Evolutionary conservation across 2,888 invertebrate species (phyloP).

Genomic region (Dicycla oo): DNA sequence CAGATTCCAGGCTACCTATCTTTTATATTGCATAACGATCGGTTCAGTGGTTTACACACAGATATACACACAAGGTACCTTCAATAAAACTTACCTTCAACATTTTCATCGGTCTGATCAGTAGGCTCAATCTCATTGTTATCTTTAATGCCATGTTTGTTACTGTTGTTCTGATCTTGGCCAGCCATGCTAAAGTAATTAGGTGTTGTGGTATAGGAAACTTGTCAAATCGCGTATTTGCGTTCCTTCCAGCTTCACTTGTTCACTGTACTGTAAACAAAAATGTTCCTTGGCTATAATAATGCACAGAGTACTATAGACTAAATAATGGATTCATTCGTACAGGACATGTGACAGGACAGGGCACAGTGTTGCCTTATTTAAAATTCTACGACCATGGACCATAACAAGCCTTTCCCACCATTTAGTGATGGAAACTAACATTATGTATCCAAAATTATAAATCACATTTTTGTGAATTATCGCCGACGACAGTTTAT

Average conservation of each 20-base stretch:
- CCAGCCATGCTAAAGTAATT: conserved; percentile 62
- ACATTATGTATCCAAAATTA: too few relatives aligned
- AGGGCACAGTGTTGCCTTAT: neutral
- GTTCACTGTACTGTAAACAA: too few relatives aligned
- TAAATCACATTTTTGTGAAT: too few relatives aligned
- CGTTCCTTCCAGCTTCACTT: neutral
- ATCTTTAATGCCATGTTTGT: conserved; percentile 58
- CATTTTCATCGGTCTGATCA: conserved; percentile 53
- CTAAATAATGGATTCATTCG: too few relatives aligned
- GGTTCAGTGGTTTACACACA: neutral
- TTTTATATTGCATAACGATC: neutral
- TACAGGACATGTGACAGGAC: too few relatives aligned
- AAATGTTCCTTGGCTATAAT: too few relatives aligned
- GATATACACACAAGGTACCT: neutral
- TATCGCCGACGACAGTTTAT: too few relatives aligned
- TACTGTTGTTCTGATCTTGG: conserved; percentile 60
- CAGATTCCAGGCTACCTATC: neutral
- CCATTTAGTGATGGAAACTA: too few relatives aligned
- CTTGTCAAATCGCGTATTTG: conserved; percentile 1
- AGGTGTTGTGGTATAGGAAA: neutral
- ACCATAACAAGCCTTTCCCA: too few relatives aligned
- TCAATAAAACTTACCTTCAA: conserved; percentile 55
- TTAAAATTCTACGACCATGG: neutral
- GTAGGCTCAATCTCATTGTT: conserved; percentile 58
- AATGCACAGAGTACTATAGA: too few relatives aligned